Percentiles rank a stretch among this genome's conserved stretches.
phyloP scores from a whole-genome alignment of 92 coral and sea anemone genomes.

The Palythoa grandis region DNA sequence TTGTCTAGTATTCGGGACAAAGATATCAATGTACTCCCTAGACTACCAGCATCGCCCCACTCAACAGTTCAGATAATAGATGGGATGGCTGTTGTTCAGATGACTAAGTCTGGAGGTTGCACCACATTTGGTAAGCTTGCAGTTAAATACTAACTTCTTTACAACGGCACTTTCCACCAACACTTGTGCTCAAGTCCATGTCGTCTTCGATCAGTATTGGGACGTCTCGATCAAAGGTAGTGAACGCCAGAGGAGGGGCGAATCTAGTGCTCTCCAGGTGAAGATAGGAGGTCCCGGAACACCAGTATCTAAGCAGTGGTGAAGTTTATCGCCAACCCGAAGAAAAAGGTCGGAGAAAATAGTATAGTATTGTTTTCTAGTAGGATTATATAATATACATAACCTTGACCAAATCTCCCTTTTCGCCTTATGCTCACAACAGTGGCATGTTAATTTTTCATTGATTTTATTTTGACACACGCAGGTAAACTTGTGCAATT shows the following conservation, averaged over 20 bases:
- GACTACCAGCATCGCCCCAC: slow-evolving; percentile 14
- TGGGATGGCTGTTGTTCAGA: slow-evolving; percentile 63
- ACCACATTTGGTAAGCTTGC: slow-evolving; percentile 51
- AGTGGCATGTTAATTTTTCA: too few species aligned
- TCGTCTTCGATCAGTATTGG: too few species aligned
- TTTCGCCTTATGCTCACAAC: too few species aligned
- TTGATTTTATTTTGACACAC: neutral
- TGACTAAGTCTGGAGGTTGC: slow-evolving; percentile 37
- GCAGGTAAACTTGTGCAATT: slow-evolving; percentile 13
- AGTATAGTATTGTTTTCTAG: too few species aligned
- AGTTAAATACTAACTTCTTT: slow-evolving; percentile 35
- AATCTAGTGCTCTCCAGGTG: slow-evolving; percentile 41
- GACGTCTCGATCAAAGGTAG: too few species aligned
- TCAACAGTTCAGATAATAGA: slow-evolving; percentile 30
- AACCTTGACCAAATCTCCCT: too few species aligned
- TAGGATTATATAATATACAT: too few species aligned
- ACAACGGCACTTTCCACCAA: neutral
- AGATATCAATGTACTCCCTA: slow-evolving; percentile 25
- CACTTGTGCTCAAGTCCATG: neutral
- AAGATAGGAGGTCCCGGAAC: slow-evolving; percentile 36
- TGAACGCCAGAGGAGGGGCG: slow-evolving; percentile 8
- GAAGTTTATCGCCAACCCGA: slow-evolving; percentile 57
- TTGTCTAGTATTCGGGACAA: slow-evolving; percentile 42
- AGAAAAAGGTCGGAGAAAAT: slow-evolving; percentile 16
- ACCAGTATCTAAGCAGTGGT: slow-evolving; percentile 55